Base-by-base conservation (phyloP, 2,888 invertebrate genomes). In the Lagria hirta region DNA sequence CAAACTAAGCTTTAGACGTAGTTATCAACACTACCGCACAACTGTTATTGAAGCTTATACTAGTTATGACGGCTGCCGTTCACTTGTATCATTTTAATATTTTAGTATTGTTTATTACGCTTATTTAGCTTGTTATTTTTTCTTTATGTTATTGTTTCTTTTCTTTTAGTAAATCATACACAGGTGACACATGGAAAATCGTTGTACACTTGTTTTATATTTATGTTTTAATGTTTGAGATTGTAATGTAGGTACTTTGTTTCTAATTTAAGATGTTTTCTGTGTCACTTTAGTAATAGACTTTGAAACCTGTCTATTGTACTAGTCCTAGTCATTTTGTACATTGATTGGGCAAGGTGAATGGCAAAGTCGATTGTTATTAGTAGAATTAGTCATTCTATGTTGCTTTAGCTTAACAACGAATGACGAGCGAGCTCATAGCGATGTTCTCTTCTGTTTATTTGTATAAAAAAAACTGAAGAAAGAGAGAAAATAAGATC, bases 351-450 rank as follows among this genome's bases (percentile, higher is more conserved):
- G 28, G 40, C 29, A 40, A 51, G 55, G 59, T 58, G 60, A 60
- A 61, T 57, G 60, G 61, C 58, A 57, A 61, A n/a, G 46, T 57
- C 51, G 51, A 49, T 57, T 60, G 57, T 55, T 57, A 53, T 49
- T n/a, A n/a, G 49, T 59, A 58, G 53, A 52, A 54, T 30, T 60
- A 57, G 61, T 62, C 57, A 61, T 61, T 64, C 60, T 61, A 51
- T 64, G 61, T 63, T 62, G 63, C 60, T 61, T 50, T 60, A 59
- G 57, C 62, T 62, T 61, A 40, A 64, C 63, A 64, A 65, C 61
- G 61, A 64, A 64, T 57, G 56, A 57, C 57, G 47, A n/a, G n/a
- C n/a, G 44, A 46, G 42, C 48, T 44, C 37, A 46, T 48, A 51
- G 51, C 43, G 42, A 43, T 51, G 51, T 54, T 54, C 49, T 51